Evolutionary conservation across 2,797 vertebrate species (phyloP).

Genomic region (Lagocephalus sceleratus): DNA sequence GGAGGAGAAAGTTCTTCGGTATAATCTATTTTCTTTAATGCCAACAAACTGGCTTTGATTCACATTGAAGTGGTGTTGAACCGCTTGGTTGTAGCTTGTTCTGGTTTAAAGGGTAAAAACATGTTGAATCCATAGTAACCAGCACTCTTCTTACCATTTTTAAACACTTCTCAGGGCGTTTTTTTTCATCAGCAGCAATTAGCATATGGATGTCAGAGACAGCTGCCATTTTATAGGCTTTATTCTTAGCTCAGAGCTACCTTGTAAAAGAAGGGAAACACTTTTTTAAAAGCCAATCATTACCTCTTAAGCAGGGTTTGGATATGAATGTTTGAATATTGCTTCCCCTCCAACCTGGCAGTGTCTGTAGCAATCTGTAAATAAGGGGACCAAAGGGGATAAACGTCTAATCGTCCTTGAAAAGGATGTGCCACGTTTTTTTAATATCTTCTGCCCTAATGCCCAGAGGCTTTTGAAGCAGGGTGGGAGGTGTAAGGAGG

Average conservation of each 20-base stretch:
- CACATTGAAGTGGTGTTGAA: no score
- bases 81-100: no score
- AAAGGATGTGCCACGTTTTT: constrained; percentile 68
- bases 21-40: no score
- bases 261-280: constrained; percentile 15
- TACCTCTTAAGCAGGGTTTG: constrained; percentile 31
- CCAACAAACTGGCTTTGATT: no score
- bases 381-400: constrained; percentile 59
- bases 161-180: constrained; percentile 16
- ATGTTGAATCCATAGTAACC: no score
- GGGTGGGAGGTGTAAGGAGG: constrained; percentile 34
- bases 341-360: constrained; percentile 37
- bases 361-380: constrained; percentile 52
- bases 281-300: constrained; percentile 23
- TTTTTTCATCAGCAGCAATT: constrained; percentile 26
- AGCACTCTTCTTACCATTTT: not conserved
- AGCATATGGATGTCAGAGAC: constrained; percentile 23
- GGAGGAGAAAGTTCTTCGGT: no score
- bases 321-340: constrained; percentile 42
- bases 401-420: constrained; percentile 71
- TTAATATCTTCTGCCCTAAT: constrained; percentile 70
- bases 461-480: constrained; percentile 61
- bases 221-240: constrained; percentile 26
- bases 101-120: no score
- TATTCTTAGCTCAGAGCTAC: constrained; percentile 29